phyloP scores from a whole-genome alignment of 1,140 invertebrate species.

The Psilanteris sp. region DNA sequence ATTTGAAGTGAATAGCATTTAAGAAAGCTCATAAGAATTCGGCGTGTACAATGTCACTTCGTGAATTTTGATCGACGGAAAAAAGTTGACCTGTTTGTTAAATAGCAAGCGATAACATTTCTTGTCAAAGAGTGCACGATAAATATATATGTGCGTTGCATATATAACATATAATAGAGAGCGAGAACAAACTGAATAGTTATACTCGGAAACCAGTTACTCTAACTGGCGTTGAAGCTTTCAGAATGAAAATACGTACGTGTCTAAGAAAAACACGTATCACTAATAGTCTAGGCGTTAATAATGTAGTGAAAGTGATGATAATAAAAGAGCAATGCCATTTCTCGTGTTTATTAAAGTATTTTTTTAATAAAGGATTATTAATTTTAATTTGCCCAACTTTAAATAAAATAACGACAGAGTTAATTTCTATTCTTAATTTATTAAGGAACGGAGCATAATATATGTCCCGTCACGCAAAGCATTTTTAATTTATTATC shows the following conservation, averaged over 20 bases:
- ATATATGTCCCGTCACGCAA: too few species aligned
- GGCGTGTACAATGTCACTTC: background rate
- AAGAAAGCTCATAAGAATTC: slow-evolving; percentile 21
- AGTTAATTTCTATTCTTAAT: too few species aligned
- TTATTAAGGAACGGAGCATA: too few species aligned
- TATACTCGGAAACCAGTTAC: slow-evolving; percentile 32
- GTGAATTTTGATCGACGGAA: slow-evolving; percentile 25
- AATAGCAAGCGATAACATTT: slow-evolving; percentile 27
- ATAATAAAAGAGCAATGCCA: slow-evolving; percentile 39
- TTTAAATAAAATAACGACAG: too few species aligned
- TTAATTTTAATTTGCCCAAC: too few species aligned
- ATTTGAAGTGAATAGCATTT: too few species aligned
- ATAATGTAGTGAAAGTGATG: slow-evolving; percentile 28
- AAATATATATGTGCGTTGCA: slow-evolving; percentile 27
- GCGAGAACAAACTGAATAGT: slow-evolving; percentile 25
- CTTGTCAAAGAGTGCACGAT: slow-evolving; percentile 30
- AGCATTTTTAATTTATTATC: too few species aligned
- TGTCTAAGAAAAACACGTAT: slow-evolving; percentile 6
- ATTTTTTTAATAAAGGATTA: too few species aligned
- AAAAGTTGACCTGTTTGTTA: slow-evolving; percentile 39
- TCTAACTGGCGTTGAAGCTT: slow-evolving; percentile 22
- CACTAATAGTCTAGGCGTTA: slow-evolving; percentile 13
- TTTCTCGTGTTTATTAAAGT: too few species aligned
- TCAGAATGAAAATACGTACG: slow-evolving; percentile 15
- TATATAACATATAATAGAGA: slow-evolving; percentile 42